These are phyloP conservation scores for Poeciliopsis retropinna DNA, from an alignment of 2,113 vertebrate species.

Conservation along the genomic window DNA sequence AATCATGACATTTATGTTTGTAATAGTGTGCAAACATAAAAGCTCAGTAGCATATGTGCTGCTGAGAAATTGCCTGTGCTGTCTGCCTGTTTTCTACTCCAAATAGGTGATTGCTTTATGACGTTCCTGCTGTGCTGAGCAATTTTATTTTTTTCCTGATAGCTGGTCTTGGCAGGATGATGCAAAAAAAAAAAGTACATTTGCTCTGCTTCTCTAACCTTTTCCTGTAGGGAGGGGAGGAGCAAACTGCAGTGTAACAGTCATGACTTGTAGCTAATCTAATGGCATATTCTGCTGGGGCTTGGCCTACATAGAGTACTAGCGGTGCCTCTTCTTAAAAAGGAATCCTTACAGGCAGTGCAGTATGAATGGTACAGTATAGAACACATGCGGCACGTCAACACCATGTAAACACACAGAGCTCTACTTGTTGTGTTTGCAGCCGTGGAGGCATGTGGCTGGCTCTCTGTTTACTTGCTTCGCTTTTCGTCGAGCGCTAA, in stretches of 20 bases:
- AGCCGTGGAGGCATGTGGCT: conserved; percentile 20
- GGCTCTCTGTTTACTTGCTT: conserved; percentile 45
- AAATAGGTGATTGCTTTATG: conserved; percentile 26
- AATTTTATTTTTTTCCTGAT: conserved; percentile 21
- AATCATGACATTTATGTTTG: background rate
- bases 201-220: conserved; percentile 50
- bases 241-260: conserved; percentile 33
- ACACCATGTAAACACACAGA: conserved; percentile 61
- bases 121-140: conserved; percentile 31
- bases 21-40: conserved; percentile 27
- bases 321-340: conserved; percentile 58
- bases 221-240: conserved; percentile 40
- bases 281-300: conserved; percentile 74
- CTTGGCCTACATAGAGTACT: conserved; percentile 76
- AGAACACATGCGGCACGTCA: conserved; percentile 52
- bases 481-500: conserved; percentile 38
- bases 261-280: conserved; percentile 70
- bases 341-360: conserved; percentile 50
- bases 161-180: conserved; percentile 16
- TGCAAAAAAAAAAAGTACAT: conserved; percentile 28
- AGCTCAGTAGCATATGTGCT: conserved; percentile 19
- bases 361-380: conserved; percentile 44
- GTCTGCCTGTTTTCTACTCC: conserved; percentile 12
- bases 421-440: conserved; percentile 23
- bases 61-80: conserved; percentile 13